Base-by-base conservation (phyloP, 37 sponge, comb jelly and placozoan genomes). In the Oopsacas minuta region DNA sequence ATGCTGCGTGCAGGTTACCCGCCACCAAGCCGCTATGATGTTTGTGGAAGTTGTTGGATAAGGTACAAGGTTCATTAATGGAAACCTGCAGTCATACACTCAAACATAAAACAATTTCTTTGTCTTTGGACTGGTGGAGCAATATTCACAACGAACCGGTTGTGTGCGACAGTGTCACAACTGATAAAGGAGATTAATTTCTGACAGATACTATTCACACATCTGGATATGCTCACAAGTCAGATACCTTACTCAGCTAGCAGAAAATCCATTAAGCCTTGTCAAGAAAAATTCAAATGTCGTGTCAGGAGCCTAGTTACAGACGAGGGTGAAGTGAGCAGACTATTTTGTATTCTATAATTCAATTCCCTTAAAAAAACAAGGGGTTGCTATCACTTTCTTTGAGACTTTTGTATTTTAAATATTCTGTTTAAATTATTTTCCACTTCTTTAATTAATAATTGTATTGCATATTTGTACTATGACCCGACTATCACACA, bases 131-230 rank as follows among this genome's bases (percentile, higher is more conserved):
- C 75, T 7, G 75, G 75, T 61, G 75, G 20, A 61, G 75, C 28
- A 61, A 61, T 61, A 34, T 61, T 61, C 75, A 61, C 28, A 61
- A 61, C 30, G 75, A 61, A 61, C 75, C 75, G 20, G 75, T 61
- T 61, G 75, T 61, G 75, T 61, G 75, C 75, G 75, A 25, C 7
- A 61, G 75, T 61, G 75, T 61, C 75, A 61, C 75, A 61, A 61
- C 75, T 61, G 75, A 61, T 61, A 61, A 61, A 61, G 75, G 75
- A 61, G 75, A 61, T 61, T 20, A 25, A 61, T 61, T 61, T 61
- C 75, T 61, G 75, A 61, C 75, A 61, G 75, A 61, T 10, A 61
- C 75, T n/a, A 61, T 61, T 61, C 32, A 61, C 28, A 61, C 22
- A 61, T 61, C 75, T 61, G 75, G 75, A 61, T n/a, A 12, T 61